Percentiles rank a stretch among this genome's conserved stretches.
phyloP scores from a whole-genome alignment of 2,113 vertebrate species.

The Indri indri region DNA sequence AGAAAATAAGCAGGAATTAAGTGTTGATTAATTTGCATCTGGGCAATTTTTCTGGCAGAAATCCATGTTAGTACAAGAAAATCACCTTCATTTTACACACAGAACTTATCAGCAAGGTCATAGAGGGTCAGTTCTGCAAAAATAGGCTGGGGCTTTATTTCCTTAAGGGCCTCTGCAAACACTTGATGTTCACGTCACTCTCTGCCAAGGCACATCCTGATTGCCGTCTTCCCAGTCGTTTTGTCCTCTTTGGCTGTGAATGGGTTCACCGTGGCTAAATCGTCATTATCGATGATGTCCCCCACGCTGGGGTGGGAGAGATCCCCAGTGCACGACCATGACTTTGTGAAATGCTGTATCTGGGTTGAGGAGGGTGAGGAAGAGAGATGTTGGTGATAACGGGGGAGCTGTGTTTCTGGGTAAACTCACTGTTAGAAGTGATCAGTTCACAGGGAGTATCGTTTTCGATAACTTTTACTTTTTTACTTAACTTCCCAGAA shows the following conservation, averaged over 20 bases:
- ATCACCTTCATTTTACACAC: not conserved
- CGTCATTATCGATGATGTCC: not conserved
- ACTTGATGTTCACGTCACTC: not conserved
- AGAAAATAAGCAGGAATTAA: not conserved
- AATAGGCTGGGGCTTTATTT: accelerated
- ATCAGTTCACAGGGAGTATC: not conserved
- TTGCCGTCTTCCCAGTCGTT: not conserved
- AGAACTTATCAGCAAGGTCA: not conserved
- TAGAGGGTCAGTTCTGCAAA: not conserved
- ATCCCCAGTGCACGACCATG: not conserved
- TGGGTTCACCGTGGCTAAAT: not conserved
- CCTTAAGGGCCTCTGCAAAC: not conserved
- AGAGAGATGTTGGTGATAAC: not conserved
- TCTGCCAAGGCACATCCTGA: not conserved
- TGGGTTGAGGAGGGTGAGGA: not conserved
- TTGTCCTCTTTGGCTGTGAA: not conserved
- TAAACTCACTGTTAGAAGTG: not conserved
- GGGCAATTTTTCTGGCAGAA: not conserved
- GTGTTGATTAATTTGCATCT: not conserved
- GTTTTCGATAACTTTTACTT: not conserved
- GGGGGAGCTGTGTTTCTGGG: no score
- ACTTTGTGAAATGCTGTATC: not conserved
- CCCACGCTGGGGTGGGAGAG: not conserved
- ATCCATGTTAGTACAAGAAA: not conserved
- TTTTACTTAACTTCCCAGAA: not conserved